Conservation (phyloP, 2,113 vertebrate species). For the Solea solea region DNA sequence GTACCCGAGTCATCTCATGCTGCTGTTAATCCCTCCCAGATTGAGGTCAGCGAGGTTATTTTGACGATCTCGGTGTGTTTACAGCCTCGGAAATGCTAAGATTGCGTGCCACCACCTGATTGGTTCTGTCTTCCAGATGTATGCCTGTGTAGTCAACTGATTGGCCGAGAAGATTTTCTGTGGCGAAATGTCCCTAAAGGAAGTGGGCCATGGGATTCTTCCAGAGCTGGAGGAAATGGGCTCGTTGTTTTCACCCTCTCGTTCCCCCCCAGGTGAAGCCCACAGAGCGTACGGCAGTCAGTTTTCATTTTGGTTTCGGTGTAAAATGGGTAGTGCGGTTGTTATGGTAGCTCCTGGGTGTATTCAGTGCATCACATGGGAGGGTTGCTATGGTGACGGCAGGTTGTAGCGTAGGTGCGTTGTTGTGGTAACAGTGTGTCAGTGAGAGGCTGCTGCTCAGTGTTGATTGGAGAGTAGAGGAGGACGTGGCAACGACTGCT, state of each 20-base stretch:
- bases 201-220: background rate
- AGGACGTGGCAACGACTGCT: constrained; percentile 6
- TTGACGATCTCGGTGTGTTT: constrained; percentile 57
- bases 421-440: constrained; percentile 57
- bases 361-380: constrained; percentile 64
- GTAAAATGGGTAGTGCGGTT: constrained; percentile 26
- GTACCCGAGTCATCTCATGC: constrained; percentile 39
- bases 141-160: constrained; percentile 13
- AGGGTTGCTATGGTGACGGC: constrained; percentile 67
- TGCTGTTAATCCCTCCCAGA: constrained; percentile 70
- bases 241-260: constrained; percentile 4
- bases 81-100: constrained; percentile 35
- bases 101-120: constrained; percentile 34
- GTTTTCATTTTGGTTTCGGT: constrained; percentile 13
- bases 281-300: background rate
- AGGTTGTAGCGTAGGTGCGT: constrained; percentile 76
- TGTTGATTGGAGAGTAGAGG: constrained; percentile 37
- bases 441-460: constrained; percentile 31
- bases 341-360: constrained; percentile 63
- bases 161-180: constrained; percentile 21
- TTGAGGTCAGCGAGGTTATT: constrained; percentile 67
- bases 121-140: constrained; percentile 20
- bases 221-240: background rate
- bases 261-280: constrained; percentile 2
- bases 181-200: constrained; percentile 19